Percentiles rank a stretch among this genome's conserved stretches.
phyloP scores from a whole-genome alignment of 53 echinoderm and acorn worm species.

The Paelopatides confundens region DNA sequence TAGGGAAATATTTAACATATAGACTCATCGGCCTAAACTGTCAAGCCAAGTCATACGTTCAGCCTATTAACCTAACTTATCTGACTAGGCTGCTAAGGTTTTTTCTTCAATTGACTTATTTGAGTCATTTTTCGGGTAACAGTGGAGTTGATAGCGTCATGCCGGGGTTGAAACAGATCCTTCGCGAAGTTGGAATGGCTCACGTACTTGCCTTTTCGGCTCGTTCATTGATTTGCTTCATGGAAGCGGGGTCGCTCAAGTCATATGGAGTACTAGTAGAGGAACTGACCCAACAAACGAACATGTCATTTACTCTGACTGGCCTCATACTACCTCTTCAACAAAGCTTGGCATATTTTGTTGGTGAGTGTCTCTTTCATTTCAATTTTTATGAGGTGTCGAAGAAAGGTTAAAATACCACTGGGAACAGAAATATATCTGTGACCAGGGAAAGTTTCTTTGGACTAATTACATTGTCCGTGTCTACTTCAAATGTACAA shows the following conservation, averaged over 20 bases:
- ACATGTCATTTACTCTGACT: neutral
- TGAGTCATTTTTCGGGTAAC: too few species aligned
- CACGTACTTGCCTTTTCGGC: neutral
- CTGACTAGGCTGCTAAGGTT: too few species aligned
- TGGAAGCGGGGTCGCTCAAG: neutral
- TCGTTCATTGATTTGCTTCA: neutral
- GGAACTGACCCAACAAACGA: neutral
- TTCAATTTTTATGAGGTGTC: neutral
- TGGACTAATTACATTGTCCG: too few species aligned
- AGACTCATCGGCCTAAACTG: too few species aligned
- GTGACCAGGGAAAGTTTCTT: too few species aligned
- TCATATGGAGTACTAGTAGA: conserved; percentile 23
- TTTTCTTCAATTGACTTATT: too few species aligned
- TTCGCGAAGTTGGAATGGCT: neutral
- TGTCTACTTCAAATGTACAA: too few species aligned
- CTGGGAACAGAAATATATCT: too few species aligned
- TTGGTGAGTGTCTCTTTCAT: neutral
- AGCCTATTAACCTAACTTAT: too few species aligned
- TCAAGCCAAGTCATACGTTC: too few species aligned
- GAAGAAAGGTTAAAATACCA: too few species aligned
- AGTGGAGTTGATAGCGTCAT: neutral
- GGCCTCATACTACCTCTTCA: conserved; percentile 3
- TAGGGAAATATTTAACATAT: too few species aligned
- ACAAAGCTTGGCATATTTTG: neutral
- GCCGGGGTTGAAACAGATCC: neutral